Evolutionary conservation across 2,797 vertebrate genomes (phyloP), one percentile per base, ranked within the genome.

Genomic region (Eleutherodactylus coqui): DNA sequence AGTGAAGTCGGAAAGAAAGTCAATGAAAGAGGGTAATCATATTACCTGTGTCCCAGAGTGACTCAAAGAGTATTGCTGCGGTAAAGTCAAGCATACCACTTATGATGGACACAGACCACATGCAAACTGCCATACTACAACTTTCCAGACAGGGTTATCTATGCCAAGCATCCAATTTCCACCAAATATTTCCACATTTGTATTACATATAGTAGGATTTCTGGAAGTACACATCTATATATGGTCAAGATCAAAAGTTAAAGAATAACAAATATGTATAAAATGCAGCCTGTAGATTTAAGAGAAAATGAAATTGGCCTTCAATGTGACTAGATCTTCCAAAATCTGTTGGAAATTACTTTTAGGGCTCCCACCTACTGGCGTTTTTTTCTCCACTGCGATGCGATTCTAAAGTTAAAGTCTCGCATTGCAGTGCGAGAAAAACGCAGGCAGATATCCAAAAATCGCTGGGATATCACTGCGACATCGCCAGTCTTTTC

Each of bases 1-100:
- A 92, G 93, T 96, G 93, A 96, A 96, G 95, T 92, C 92, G 95
- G 93, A 70, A 94, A 91, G n/a, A n/a, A n/a, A 89, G 91, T 87
- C 84, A 89, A 90, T 93, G 92, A 92, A 91, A 92, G 91, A 92
- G 64, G 43, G 90, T 93, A 91, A 93, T 93, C 93, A 92, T 87
- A 32, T 93, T 93, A 93, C 94, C 94, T 91, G 94, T 93, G 94
- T 95, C 93, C 94, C 92, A 93, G 93, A 88, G 51, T 94, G 93
- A 94, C 94, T 58, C 75, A 11, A 1, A 24, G 19, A 21, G 24
- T 58, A 83, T 70, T 36, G 29, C 60, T 72, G 47, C 67, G 17
- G 43, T 73, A 76, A 81, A 79, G 36, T 16, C 51, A 86, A 67
- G 69, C 79, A 69, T 19, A 75, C 60, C 27, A 51, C 34, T 47